Conservation (phyloP, 2,888 invertebrate species). For the Tillus elongatus region DNA sequence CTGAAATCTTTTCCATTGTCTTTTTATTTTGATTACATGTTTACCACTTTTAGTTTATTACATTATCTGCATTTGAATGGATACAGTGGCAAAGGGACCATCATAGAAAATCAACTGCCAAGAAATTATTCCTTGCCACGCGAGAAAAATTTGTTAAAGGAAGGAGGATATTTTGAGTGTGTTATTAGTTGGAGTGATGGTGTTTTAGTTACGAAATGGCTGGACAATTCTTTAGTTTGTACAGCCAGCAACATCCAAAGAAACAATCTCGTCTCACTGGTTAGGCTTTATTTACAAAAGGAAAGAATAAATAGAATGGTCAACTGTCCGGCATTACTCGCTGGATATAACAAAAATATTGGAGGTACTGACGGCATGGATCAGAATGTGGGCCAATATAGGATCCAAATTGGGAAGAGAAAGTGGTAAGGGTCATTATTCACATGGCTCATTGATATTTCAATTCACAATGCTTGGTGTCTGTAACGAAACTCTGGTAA, state of each 20-base stretch:
- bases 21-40: conserved; percentile 24
- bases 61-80: conserved; percentile 10
- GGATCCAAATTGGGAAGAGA: conserved; percentile 7
- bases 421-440: conserved; percentile 19
- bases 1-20: conserved; percentile 18
- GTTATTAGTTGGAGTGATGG: conserved; percentile 14
- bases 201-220: conserved; percentile 22
- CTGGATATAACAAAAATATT: conserved; percentile 20
- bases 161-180: conserved; percentile 11
- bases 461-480: conserved; percentile 20
- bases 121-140: conserved; percentile 19
- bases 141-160: conserved; percentile 16
- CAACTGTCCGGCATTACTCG: conserved; percentile 16
- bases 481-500: too few species aligned
- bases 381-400: too few species aligned
- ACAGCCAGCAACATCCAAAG: conserved; percentile 20
- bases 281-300: conserved; percentile 16
- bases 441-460: conserved; percentile 16
- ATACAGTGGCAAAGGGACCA: conserved; percentile 23
- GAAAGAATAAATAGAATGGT: conserved; percentile 18
- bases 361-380: conserved; percentile 19
- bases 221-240: conserved; percentile 28
- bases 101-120: conserved; percentile 22
- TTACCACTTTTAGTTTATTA: conserved; percentile 19
- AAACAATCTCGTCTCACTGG: conserved; percentile 15